Evolutionary conservation across 2,888 invertebrate genomes (phyloP).

Genomic region (Melanotus villosus): DNA sequence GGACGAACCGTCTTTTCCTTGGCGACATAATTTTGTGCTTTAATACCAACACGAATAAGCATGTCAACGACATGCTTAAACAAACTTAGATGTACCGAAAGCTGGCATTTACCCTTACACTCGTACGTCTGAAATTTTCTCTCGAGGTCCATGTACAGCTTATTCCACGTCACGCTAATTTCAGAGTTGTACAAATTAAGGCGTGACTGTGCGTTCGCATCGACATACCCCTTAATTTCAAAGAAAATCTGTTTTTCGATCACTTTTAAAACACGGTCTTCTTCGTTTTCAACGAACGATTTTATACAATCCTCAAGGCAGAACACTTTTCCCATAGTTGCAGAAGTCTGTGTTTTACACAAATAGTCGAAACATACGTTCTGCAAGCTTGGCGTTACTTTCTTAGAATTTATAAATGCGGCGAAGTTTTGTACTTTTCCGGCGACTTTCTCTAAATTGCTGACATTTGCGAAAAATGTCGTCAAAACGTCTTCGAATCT

Average conservation of each 20-base stretch:
- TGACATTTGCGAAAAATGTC: not conserved
- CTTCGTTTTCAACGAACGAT: not conserved
- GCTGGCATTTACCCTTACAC: not conserved
- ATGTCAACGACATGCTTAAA: not conserved
- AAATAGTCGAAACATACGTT: not conserved
- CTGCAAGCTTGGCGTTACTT: not conserved
- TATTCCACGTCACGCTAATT: slow-evolving; percentile 1
- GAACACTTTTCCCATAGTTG: not conserved
- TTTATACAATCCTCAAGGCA: not conserved
- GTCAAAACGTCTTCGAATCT: slow-evolving; percentile 51
- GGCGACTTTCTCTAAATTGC: slow-evolving; percentile 3
- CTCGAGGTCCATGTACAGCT: not conserved
- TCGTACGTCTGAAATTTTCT: not conserved
- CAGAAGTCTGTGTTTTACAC: not conserved
- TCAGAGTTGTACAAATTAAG: not conserved
- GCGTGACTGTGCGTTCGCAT: not conserved
- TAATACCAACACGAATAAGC: slow-evolving; percentile 1
- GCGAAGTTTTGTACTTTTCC: slow-evolving; percentile 11
- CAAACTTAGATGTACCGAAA: not conserved
- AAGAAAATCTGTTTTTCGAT: slow-evolving; percentile 17
- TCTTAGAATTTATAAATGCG: slow-evolving; percentile 1
- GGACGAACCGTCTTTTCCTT: not conserved
- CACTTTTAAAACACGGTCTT: slow-evolving; percentile 4
- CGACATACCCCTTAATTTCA: not conserved
- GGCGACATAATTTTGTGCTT: slow-evolving; percentile 4